Evolutionary conservation across 92 coral and sea anemone genomes (phyloP).

Genomic region (Zoanthus solanderi): DNA sequence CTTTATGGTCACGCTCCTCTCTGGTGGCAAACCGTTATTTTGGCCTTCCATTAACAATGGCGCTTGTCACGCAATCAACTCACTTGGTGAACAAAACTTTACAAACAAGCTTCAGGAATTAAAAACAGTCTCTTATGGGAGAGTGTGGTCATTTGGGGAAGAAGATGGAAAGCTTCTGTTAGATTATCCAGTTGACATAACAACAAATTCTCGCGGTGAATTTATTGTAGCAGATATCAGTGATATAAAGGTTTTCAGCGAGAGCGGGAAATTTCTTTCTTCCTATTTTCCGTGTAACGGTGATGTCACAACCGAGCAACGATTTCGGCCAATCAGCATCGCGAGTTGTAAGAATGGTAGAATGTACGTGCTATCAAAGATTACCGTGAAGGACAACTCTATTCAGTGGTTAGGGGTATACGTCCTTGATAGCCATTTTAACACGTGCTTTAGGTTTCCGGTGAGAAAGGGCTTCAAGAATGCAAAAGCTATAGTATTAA

Average conservation of each 20-base stretch:
- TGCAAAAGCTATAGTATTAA: neutral
- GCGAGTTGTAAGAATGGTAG: constrained; percentile 24
- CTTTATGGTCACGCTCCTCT: constrained; percentile 29
- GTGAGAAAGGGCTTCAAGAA: constrained; percentile 17
- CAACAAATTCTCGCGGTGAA: constrained; percentile 28
- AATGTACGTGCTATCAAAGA: constrained; percentile 9
- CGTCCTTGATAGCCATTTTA: neutral
- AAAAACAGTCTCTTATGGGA: constrained; percentile 11
- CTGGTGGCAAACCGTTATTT: constrained; percentile 25
- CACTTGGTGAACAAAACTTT: neutral
- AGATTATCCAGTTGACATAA: constrained; percentile 22
- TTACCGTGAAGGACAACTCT: neutral
- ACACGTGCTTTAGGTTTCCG: constrained; percentile 9
- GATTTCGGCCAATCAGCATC: constrained; percentile 47
- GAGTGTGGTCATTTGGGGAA: constrained; percentile 36
- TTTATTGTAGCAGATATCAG: constrained; percentile 26
- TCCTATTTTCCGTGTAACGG: neutral
- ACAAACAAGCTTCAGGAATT: constrained; percentile 21
- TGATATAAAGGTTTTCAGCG: constrained; percentile 39
- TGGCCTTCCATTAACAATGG: constrained; percentile 18
- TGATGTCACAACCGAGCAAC: constrained; percentile 11
- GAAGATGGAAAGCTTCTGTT: neutral
- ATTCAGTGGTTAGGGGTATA: constrained; percentile 21
- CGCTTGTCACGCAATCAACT: neutral
- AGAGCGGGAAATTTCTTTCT: constrained; percentile 12